Percentiles rank a stretch among this genome's conserved stretches.
These are phyloP conservation scores for Cyclophora albipunctata DNA, from an alignment of 2,888 invertebrate genomes.

Conservation along the genomic window DNA sequence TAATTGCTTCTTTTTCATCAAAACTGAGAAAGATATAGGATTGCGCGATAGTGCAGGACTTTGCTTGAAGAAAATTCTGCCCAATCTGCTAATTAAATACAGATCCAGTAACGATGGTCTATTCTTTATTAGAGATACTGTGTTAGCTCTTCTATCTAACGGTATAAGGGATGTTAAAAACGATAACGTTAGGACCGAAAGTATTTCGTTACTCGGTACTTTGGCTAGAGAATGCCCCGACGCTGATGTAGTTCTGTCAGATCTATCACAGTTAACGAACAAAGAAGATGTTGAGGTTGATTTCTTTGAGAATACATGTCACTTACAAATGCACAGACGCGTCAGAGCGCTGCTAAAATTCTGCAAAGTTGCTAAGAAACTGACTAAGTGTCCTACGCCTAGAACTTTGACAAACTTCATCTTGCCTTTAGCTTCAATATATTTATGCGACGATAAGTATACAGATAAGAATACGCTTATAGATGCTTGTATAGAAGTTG, in stretches of 20 bases:
- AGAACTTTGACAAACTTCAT: slow-evolving; percentile 89
- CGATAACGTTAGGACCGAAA: slow-evolving; percentile 85
- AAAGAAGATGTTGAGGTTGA: slow-evolving; percentile 88
- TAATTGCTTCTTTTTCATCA: slow-evolving; percentile 87
- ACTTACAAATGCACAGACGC: slow-evolving; percentile 90
- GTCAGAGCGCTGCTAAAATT: slow-evolving; percentile 88
- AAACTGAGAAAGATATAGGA: slow-evolving; percentile 88
- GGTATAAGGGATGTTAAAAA: slow-evolving; percentile 82
- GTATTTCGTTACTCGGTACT: slow-evolving; percentile 84
- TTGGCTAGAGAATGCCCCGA: slow-evolving; percentile 83
- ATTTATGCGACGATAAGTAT: slow-evolving; percentile 85
- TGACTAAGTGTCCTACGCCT: slow-evolving; percentile 76
- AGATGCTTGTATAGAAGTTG: slow-evolving; percentile 88
- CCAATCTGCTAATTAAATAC: slow-evolving; percentile 76
- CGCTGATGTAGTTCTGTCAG: slow-evolving; percentile 81
- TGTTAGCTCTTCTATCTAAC: slow-evolving; percentile 82
- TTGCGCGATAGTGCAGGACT: slow-evolving; percentile 85
- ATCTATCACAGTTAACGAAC: slow-evolving; percentile 80
- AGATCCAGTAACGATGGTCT: slow-evolving; percentile 75
- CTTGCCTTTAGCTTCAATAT: slow-evolving; percentile 87
- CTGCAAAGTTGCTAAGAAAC: slow-evolving; percentile 78
- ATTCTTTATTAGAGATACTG: slow-evolving; percentile 81
- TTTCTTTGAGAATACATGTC: slow-evolving; percentile 95
- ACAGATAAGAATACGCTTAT: slow-evolving; percentile 85
- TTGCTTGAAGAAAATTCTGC: slow-evolving; percentile 81